These are phyloP conservation scores for Hylyphantes graminicola DNA, from an alignment of 1,140 invertebrate genomes.

Conservation along the genomic window DNA sequence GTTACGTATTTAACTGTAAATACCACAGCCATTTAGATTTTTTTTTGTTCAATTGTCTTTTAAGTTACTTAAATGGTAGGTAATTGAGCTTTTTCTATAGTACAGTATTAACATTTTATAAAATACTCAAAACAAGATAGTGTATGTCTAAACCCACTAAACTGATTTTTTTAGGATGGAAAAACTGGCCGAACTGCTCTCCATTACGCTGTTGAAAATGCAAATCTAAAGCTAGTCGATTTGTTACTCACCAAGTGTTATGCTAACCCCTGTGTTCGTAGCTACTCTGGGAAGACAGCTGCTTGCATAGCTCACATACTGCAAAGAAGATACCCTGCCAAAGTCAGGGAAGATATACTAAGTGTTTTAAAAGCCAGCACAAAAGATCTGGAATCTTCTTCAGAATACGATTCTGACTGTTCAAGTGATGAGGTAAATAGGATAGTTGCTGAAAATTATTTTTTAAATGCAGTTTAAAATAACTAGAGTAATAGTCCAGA, in stretches of 20 bases:
- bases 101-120: too few species aligned
- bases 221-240: conserved; percentile 74
- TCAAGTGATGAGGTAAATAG: conserved; percentile 39
- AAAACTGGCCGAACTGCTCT: conserved; percentile 82
- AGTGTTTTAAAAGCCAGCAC: conserved; percentile 18
- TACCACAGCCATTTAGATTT: too few species aligned
- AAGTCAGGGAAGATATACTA: conserved; percentile 12
- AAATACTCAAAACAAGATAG: background rate
- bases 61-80: too few species aligned
- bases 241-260: conserved; percentile 75
- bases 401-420: conserved; percentile 38
- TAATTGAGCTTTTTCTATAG: too few species aligned
- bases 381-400: conserved; percentile 23
- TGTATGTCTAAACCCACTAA: conserved; percentile 42
- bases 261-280: conserved; percentile 71
- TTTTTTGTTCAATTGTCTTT: too few species aligned
- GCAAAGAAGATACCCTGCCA: conserved; percentile 39
- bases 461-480: too few species aligned
- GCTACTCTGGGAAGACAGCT: conserved; percentile 76
- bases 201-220: conserved; percentile 81
- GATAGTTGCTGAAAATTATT: background rate
- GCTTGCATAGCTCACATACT: conserved; percentile 72
- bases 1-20: background rate
- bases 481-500: too few species aligned
- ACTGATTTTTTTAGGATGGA: conserved; percentile 72